A percentile compares a stretch with the other conserved stretches of the same genome.
Evolutionary conservation across 2,113 vertebrate species (phyloP).

Genomic region (Erythrocercus mccallii): DNA sequence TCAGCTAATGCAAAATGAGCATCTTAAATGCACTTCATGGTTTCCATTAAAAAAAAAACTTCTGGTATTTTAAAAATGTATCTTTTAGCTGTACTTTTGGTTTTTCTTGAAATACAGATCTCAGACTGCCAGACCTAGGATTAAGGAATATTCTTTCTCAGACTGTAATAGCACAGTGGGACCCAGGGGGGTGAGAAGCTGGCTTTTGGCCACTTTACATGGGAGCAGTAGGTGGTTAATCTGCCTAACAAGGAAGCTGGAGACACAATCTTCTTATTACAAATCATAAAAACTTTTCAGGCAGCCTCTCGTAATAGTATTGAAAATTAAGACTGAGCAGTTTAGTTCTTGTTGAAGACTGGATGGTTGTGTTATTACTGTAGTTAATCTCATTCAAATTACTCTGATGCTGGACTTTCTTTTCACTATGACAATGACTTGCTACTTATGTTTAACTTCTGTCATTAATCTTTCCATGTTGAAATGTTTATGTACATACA

Average conservation of each 20-base stretch:
- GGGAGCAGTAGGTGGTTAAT: conserved; percentile 58
- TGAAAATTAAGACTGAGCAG: conserved; percentile 41
- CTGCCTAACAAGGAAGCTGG: conserved; percentile 43
- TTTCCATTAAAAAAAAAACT: neutral
- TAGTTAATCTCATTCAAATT: conserved; percentile 37
- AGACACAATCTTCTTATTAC: conserved; percentile 45
- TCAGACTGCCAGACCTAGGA: neutral
- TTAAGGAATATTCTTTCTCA: neutral
- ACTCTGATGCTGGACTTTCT: conserved; percentile 11
- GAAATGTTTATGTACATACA: neutral
- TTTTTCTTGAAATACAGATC: neutral
- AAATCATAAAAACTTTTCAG: conserved; percentile 40
- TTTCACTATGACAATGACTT: conserved; percentile 11
- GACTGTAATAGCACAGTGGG: neutral
- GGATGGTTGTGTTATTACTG: conserved; percentile 29
- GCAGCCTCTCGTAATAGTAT: conserved; percentile 18
- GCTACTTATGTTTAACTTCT: neutral
- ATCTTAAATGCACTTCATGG: neutral
- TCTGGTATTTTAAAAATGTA: neutral
- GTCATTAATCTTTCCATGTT: neutral
- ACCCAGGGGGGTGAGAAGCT: neutral
- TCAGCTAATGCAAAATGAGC: neutral
- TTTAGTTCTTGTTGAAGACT: conserved; percentile 7
- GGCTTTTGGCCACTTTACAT: neutral
- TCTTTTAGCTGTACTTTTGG: neutral